These are phyloP conservation scores for Parapristionchus giblindavisi DNA, from an alignment of 2,888 invertebrate genomes.

Conservation along the genomic window DNA sequence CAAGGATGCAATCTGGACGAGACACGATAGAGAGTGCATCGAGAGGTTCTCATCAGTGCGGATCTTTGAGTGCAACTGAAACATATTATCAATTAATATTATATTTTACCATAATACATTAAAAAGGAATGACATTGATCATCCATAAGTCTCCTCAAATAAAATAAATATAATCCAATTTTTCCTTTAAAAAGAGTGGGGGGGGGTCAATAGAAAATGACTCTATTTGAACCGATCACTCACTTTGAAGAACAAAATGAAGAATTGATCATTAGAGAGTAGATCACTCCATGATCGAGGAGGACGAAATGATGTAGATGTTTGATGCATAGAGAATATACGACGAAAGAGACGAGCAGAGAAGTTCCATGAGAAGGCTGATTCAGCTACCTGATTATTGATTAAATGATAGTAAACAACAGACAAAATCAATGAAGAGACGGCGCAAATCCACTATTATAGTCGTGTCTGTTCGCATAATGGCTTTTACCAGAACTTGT, in stretches of 20 bases:
- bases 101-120: background rate
- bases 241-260: conserved; percentile 83
- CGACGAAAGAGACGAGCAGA: conserved; percentile 51
- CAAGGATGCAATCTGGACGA: conserved; percentile 82
- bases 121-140: background rate
- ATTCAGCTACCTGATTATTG: conserved; percentile 82
- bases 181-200: background rate
- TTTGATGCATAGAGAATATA: conserved; percentile 63
- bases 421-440: too few species aligned
- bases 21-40: conserved; percentile 82
- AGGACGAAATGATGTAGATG: conserved; percentile 71
- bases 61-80: conserved; percentile 80
- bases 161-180: background rate
- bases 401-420: too few species aligned
- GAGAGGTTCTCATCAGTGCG: conserved; percentile 81
- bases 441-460: too few species aligned
- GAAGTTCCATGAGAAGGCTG: conserved; percentile 84
- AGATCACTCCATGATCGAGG: conserved; percentile 81
- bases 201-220: background rate
- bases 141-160: background rate
- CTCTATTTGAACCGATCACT: background rate
- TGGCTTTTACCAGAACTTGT: background rate
- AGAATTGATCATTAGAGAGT: conserved; percentile 80
- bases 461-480: too few species aligned
- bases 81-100: conserved; percentile 3